A percentile compares a stretch with the other conserved stretches of the same genome.
phyloP scores from a whole-genome alignment of 2,888 invertebrate genomes.

The Nomada lathburiana region DNA sequence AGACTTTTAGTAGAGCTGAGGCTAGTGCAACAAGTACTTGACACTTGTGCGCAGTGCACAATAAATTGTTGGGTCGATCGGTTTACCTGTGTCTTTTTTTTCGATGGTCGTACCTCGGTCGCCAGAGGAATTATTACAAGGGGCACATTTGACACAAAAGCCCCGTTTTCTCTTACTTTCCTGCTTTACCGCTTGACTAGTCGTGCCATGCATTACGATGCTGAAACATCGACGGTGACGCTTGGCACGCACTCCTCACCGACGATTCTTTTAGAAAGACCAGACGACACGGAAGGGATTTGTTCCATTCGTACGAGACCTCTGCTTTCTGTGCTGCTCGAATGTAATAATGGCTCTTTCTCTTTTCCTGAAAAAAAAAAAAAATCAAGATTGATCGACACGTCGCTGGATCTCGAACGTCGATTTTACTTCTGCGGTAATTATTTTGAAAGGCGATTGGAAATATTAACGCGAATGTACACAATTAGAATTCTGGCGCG shows the following conservation, averaged over 20 bases:
- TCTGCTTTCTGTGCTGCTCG: constrained; percentile 31
- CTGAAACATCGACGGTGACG: constrained; percentile 46
- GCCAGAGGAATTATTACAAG: constrained; percentile 68
- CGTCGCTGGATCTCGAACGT: not conserved
- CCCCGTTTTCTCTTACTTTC: constrained; percentile 82
- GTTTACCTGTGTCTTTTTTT: constrained; percentile 18
- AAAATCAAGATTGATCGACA: not conserved
- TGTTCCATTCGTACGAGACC: constrained; percentile 3
- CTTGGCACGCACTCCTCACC: constrained; percentile 43
- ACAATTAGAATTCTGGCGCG: too few relatives aligned
- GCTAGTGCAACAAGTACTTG: too few relatives aligned
- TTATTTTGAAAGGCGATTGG: not conserved
- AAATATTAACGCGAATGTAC: too few relatives aligned
- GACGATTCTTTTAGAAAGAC: constrained; percentile 35
- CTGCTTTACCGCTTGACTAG: constrained; percentile 77
- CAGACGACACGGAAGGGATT: constrained; percentile 31
- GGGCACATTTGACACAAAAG: constrained; percentile 79
- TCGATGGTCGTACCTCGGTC: constrained; percentile 34
- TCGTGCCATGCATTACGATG: constrained; percentile 63
- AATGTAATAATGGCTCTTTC: not conserved
- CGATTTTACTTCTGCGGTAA: not conserved
- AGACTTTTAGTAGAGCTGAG: too few relatives aligned
- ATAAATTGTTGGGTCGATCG: not conserved
- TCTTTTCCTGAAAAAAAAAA: not conserved
- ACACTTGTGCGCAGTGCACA: not conserved